Base-by-base conservation (phyloP, 2,888 invertebrate species). In the Resseliella maxima region DNA sequence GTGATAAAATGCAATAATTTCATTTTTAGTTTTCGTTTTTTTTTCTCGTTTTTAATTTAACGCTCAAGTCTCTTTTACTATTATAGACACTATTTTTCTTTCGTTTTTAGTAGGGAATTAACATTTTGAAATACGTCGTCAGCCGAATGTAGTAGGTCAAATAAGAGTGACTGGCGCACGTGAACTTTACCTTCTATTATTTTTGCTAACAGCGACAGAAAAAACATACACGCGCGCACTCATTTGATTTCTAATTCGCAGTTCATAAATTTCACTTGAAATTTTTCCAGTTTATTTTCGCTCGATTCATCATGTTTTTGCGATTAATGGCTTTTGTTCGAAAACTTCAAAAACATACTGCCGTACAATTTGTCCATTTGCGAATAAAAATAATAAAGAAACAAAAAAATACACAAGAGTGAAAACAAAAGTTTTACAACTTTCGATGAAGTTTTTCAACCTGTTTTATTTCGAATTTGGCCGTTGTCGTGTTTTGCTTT, bases 1-100 rank as follows among this genome's bases (percentile, higher is more conserved):
- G 83, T 83, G 83, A 38, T 24, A 83, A 83, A 83, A 83, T n/a
- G 38, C 12, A 83, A 83, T 83, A 83, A 83, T 83, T 83, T 83
- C 38, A 72, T 72, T 72, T 24, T 36, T 36, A 38, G 21, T 83
- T 83, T 18, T 83, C 38, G 64, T 21, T 21, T 2, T 12, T 72
- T 72, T 72, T 81, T 18, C 35, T 12, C 38, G 83, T 83, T 83
- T 38, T 38, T 83, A 83, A 83, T 83, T 83, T 83, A 38, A 83
- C 83, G 83, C 38, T 83, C 10, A 35, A 72, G 72, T 35, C 72
- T 35, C 15, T 18, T 50, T 6, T 59, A 12, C 38, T 21, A 1
- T 35, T 15, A n/a, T 38, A 38, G 83, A 38, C 24, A 83, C n/a
- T n/a, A 38, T 83, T 83, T n/a, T 38, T 38, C n/a, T n/a, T n/a